Percentiles rank a stretch among this genome's conserved stretches.
phyloP scores from a whole-genome alignment of 2,113 vertebrate species.

The Alligator mississippiensis region DNA sequence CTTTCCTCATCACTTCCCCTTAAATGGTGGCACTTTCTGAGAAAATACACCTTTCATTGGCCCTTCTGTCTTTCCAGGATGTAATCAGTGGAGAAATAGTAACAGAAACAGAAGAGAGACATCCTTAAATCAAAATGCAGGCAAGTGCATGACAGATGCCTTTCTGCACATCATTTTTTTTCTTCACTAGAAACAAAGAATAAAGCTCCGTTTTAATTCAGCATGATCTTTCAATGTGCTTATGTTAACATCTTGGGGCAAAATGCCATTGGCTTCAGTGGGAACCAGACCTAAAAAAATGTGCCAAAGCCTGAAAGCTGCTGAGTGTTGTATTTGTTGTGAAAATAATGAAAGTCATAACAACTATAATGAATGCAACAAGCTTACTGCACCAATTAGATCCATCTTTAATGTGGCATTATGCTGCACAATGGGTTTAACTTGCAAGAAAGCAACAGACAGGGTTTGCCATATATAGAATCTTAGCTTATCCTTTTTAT shows the following conservation, averaged over 20 bases:
- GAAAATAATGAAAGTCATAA: constrained; percentile 30
- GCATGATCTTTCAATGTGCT: background rate
- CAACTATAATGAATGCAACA: constrained; percentile 6
- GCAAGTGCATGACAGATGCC: background rate
- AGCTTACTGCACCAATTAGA: constrained; percentile 39
- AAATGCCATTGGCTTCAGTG: background rate
- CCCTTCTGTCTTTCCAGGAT: background rate
- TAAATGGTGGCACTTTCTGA: constrained; percentile 19
- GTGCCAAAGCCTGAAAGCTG: background rate
- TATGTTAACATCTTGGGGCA: background rate
- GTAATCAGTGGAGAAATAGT: constrained; percentile 36
- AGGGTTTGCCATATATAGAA: constrained; percentile 24
- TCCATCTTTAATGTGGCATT: constrained; percentile 2
- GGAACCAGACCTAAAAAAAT: constrained; percentile 8
- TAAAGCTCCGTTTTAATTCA: constrained; percentile 16
- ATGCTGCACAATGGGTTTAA: background rate
- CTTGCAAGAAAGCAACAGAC: constrained; percentile 28
- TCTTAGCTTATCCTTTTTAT: accelerated
- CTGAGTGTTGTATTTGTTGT: background rate
- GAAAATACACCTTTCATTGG: constrained; percentile 13
- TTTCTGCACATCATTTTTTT: constrained; percentile 45
- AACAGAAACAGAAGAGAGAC: background rate
- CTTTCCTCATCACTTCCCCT: background rate
- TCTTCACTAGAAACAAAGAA: constrained; percentile 34
- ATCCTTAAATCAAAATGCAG: constrained; percentile 20